phyloP scores from a whole-genome alignment of 2,797 vertebrate species.

The Clarias fuscus region DNA sequence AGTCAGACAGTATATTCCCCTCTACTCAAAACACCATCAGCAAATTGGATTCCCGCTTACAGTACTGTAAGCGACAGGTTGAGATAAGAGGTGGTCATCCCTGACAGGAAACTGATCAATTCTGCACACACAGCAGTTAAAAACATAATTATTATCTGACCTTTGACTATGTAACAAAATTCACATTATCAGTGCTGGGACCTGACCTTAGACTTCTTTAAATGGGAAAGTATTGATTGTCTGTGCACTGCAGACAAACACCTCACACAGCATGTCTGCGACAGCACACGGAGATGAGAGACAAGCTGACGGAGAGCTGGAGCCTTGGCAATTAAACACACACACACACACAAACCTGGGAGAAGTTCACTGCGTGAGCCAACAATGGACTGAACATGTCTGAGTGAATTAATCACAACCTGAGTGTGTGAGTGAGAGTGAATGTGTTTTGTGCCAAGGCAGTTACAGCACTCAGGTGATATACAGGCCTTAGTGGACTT shows the following conservation, averaged over 20 bases:
- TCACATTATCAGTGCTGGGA: constrained; percentile 64
- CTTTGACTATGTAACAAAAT: constrained; percentile 69
- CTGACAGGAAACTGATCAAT: constrained; percentile 60
- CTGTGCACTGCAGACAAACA: constrained; percentile 64
- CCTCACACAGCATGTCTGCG: constrained; percentile 58
- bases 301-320: constrained; percentile 44
- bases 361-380: constrained; percentile 46
- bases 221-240: constrained; percentile 66
- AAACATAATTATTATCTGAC: constrained; percentile 64
- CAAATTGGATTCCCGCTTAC: constrained; percentile 31
- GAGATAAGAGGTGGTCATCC: constrained; percentile 37
- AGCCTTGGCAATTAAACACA: constrained; percentile 55
- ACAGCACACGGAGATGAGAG: constrained; percentile 50
- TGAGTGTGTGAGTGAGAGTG: constrained; percentile 17
- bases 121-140: constrained; percentile 56
- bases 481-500: constrained; percentile 6
- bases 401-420: constrained; percentile 42
- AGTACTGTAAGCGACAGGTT: constrained; percentile 36
- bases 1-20: not conserved
- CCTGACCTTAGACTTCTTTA: constrained; percentile 66
- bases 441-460: constrained; percentile 21
- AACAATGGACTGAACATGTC: constrained; percentile 51
- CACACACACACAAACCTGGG: constrained; percentile 35
- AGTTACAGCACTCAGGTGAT: constrained; percentile 3
- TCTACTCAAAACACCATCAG: not conserved